Conservation (phyloP, 2,797 vertebrate genomes). For the Sebastes trivittatus region DNA sequence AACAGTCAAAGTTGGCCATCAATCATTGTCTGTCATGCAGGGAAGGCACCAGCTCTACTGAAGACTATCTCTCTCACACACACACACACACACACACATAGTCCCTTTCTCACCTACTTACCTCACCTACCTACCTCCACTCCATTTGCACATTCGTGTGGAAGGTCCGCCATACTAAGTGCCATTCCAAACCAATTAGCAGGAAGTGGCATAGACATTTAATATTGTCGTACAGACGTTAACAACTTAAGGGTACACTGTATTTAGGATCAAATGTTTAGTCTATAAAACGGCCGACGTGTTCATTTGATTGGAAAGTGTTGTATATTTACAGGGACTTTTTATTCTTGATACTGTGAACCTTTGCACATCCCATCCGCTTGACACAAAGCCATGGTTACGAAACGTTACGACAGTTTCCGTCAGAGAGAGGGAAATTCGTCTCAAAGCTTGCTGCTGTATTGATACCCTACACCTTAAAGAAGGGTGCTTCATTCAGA, state of each 20-base stretch:
- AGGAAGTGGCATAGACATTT: neutral
- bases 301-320: neutral
- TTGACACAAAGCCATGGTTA: neutral
- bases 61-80: neutral
- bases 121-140: no score
- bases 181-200: neutral
- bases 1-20: constrained; percentile 61
- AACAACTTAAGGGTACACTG: neutral
- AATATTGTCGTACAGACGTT: neutral
- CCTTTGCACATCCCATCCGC: no score
- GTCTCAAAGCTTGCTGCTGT: neutral
- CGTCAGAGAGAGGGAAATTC: neutral
- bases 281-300: neutral
- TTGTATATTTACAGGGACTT: no score
- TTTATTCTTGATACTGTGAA: no score
- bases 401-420: neutral
- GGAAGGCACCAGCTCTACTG: neutral
- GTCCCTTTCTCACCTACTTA: no score
- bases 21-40: constrained; percentile 59
- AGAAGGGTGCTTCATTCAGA: neutral
- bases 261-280: neutral
- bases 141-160: no score
- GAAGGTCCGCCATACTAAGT: neutral
- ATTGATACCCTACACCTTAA: neutral
- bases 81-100: neutral